Evolutionary conservation across 2,113 vertebrate species (phyloP), one percentile per base, ranked within the genome.

Genomic region (Pristiophorus japonicus): DNA sequence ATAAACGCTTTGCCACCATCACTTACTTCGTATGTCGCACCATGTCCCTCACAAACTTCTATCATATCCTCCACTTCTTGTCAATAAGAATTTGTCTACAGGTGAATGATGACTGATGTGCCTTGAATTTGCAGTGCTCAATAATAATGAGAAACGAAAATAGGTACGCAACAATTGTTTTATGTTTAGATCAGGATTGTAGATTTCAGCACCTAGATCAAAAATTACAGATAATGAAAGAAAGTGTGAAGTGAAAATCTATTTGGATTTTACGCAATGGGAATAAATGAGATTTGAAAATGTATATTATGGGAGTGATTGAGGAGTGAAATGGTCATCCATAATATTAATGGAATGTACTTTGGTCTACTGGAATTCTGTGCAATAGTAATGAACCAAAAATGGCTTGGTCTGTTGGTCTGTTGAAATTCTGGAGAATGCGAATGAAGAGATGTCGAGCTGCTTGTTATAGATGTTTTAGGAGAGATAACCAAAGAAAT

Each of bases 41-140:
- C 96, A 96, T 96, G 96, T 96, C 96, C 97, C 96, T 96, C 96
- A 97, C 96, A 95, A 47, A 62, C 27, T 38, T n/a, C 24, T 38
- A 24, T 65, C 30, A 65, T 47, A 27, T 45, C 16, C 10, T 73
- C 24, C 27, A 38, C 6, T 62, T 63, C 55, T 91, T 27, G 7
- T 62, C 63, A 92, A 59, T 16, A 95, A 97, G 97, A 91, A 91
- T 51, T 70, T 34, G 34, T 30, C 8, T 88, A 24, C 3, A 30
- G 20, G 12, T 94, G 65, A 94, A 27, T 42, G 42, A 47, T 67
- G 42, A 70, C 66, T 14, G 24, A 27, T 3, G 12, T 24, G 7
- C 11, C 90, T 38, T 38, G 6, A 93, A 20, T 1, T 66, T 34
- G 4, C 16, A 42, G 14, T 93, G 38, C 38, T 93, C 30, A 27